These are phyloP conservation scores for Ifrita kowaldi DNA, from an alignment of 2,113 vertebrate genomes.

Conservation along the genomic window DNA sequence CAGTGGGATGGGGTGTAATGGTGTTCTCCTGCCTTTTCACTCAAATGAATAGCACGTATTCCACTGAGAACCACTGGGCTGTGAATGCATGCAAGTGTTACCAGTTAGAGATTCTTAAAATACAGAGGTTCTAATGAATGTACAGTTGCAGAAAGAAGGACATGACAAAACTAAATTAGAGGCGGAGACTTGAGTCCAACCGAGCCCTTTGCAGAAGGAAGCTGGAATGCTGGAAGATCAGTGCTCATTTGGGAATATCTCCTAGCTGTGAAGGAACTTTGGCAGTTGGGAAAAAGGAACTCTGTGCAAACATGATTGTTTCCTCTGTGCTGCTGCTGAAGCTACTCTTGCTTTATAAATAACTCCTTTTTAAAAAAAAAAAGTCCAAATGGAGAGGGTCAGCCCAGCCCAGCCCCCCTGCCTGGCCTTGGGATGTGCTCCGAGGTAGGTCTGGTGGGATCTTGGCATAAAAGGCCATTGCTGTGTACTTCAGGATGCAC, in stretches of 20 bases:
- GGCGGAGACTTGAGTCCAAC: background rate
- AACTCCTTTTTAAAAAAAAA: background rate
- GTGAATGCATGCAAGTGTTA: background rate
- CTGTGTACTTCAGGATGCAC: background rate
- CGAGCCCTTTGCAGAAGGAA: background rate
- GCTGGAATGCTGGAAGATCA: background rate
- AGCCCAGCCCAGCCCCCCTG: background rate
- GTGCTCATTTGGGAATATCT: background rate
- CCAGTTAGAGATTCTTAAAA: background rate
- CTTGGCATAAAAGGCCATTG: background rate
- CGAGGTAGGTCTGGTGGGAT: constrained; percentile 34
- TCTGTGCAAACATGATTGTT: background rate
- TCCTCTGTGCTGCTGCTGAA: constrained; percentile 1
- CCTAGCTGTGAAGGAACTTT: background rate
- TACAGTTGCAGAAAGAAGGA: background rate
- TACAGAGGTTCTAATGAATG: background rate
- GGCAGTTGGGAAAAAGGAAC: background rate
- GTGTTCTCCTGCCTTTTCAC: background rate
- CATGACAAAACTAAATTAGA: background rate
- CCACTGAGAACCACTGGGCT: background rate
- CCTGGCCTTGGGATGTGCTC: background rate
- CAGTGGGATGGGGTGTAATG: background rate
- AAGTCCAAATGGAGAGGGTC: constrained; percentile 1
- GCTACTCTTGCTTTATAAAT: constrained; percentile 15
- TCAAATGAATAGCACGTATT: background rate